Percentiles rank a stretch among this genome's conserved stretches.
Evolutionary conservation across 2,113 vertebrate species (phyloP).

Genomic region (Leptocoma aspasia): DNA sequence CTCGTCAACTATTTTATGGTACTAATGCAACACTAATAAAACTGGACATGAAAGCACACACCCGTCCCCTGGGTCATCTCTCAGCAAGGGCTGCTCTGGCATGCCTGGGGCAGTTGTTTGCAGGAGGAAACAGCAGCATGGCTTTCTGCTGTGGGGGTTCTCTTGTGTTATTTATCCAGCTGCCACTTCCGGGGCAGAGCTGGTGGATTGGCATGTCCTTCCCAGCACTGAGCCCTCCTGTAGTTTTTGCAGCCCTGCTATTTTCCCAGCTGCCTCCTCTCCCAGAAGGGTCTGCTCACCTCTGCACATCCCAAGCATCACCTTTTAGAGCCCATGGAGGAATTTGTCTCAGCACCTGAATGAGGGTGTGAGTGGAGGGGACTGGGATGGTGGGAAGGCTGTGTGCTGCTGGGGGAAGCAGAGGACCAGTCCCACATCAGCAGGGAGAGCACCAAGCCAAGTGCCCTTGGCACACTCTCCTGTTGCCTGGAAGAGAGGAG

Average conservation of each 20-base stretch:
- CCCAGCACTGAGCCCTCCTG: neutral
- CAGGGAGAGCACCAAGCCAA: neutral
- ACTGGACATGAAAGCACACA: constrained; percentile 65
- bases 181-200: neutral
- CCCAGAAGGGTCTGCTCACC: neutral
- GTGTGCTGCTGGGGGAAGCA: neutral
- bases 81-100: neutral
- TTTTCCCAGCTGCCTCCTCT: neutral
- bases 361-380: neutral
- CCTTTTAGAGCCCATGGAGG: neutral
- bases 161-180: neutral
- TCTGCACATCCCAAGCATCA: neutral
- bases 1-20: constrained; percentile 68
- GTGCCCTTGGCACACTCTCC: fast-evolving
- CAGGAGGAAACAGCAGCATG: neutral
- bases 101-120: neutral
- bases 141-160: neutral
- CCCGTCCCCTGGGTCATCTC: neutral
- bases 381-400: neutral
- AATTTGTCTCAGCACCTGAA: fast-evolving
- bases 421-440: neutral
- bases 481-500: neutral
- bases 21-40: constrained; percentile 77
- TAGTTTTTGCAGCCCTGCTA: neutral
- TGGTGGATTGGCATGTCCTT: neutral